Evolutionary conservation across 2,888 invertebrate species (phyloP).

Genomic region (Amiota minor): DNA sequence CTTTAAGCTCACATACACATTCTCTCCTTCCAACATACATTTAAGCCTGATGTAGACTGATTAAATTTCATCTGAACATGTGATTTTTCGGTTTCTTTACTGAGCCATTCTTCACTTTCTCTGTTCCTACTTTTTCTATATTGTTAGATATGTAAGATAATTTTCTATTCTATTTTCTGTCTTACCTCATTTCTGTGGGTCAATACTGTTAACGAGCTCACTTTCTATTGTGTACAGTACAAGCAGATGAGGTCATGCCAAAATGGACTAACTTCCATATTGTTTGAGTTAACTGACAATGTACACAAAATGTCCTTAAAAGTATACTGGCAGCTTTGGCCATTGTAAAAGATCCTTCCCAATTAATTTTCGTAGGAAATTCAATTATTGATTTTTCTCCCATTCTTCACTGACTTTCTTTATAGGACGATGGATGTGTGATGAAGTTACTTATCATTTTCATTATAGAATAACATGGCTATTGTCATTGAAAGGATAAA

Average conservation of each 20-base stretch:
- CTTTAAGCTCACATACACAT: slow-evolving; percentile 20
- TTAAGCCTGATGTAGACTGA: slow-evolving; percentile 14
- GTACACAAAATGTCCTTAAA: no score
- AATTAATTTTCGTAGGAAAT: slow-evolving; percentile 23
- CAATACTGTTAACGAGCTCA: slow-evolving; percentile 9
- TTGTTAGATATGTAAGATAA: no score
- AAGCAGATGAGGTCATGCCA: background rate
- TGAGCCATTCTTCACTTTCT: background rate
- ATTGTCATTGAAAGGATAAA: background rate
- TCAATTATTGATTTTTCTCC: slow-evolving; percentile 27
- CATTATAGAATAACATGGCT: slow-evolving; percentile 25
- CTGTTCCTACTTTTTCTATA: background rate
- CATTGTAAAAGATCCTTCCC: background rate
- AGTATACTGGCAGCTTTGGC: no score
- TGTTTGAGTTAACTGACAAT: background rate
- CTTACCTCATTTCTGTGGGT: background rate
- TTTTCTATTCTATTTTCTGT: no score
- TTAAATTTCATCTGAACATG: slow-evolving; percentile 38
- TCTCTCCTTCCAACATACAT: background rate
- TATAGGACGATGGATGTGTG: slow-evolving; percentile 27
- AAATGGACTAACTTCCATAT: slow-evolving; percentile 8
- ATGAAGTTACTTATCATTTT: slow-evolving; percentile 22
- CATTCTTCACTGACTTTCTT: no score
- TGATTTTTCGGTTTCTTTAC: slow-evolving; percentile 31
- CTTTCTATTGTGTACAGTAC: background rate